Conservation (phyloP, 1,140 invertebrate genomes). For the Nephotettix cincticeps region DNA sequence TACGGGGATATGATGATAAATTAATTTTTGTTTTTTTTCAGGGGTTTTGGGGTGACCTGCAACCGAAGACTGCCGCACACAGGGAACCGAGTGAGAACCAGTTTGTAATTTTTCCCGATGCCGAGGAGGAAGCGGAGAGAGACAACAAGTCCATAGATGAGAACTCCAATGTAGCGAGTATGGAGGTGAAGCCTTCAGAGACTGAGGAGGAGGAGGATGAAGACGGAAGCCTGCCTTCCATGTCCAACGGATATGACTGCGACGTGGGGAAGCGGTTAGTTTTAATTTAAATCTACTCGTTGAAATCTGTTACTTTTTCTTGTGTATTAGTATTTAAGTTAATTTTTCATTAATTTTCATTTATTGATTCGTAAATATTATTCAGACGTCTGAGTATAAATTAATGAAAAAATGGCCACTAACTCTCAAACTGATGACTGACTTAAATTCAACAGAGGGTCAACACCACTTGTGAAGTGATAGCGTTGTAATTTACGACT, state of each 20-base stretch:
- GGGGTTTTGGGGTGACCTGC: constrained; percentile 37
- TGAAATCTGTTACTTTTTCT: no score
- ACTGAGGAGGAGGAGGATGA: constrained; percentile 26
- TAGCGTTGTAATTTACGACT: no score
- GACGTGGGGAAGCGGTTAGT: constrained; percentile 41
- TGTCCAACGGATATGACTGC: constrained; percentile 37
- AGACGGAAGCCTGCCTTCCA: constrained; percentile 2
- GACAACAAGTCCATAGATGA: constrained; percentile 34
- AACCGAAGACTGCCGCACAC: constrained; percentile 24
- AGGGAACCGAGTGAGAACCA: constrained; percentile 45
- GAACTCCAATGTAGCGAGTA: constrained; percentile 31
- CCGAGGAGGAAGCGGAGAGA: constrained; percentile 37
- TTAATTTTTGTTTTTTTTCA: background rate
- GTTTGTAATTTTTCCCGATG: constrained; percentile 52
- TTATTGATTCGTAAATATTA: no score
- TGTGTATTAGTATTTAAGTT: no score
- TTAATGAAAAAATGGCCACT: no score
- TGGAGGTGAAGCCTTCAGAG: background rate
- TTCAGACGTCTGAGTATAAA: no score
- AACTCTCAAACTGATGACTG: no score
- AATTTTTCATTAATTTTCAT: no score
- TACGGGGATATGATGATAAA: no score
- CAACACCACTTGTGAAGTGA: no score
- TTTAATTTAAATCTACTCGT: no score
- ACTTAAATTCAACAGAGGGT: no score